Base-by-base conservation (phyloP, 2,113 vertebrate species). In the Sterrhoptilus dennistouni region DNA sequence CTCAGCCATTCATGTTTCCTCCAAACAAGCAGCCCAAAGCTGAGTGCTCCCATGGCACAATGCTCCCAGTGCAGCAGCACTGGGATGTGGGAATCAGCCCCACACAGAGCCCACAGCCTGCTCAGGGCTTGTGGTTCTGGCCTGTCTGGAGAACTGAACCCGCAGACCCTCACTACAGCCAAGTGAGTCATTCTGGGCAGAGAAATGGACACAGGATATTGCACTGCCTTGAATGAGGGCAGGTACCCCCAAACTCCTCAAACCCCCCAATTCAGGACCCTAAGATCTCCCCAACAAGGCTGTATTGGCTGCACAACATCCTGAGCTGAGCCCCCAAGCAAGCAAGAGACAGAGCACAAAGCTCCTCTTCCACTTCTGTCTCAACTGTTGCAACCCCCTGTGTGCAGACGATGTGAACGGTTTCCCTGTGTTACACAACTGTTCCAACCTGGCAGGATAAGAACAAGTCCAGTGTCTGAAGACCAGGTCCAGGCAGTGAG, bases 341-440 rank as follows among this genome's bases (percentile, higher is more conserved):
- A 42, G 36, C n/a, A 53, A 65, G 28, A 23, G 38, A 15, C 40
- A 44, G 65, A 47, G 47, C 71, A 40, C 42, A 57, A 63, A 76
- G 42, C 13, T 87, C 35, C n/a, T 59, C 29, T 68, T 24, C 42
- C 23, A 7, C 17, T 65, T 47, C 24, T 69, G 10, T 33, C 50
- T 33, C 21, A 47, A 6, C 36, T 1, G 0, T 52, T 75, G 38
- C 27, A 20, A 22, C 0, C 3, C 22, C 15, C 35, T 17, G 28
- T 14, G 25, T 50, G 44, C 40, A 64, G 31, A 12, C 0, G 0
- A 14, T 8, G 27, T 9, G 54, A 50, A 8, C 0, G 0, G 21
- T 42, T 78, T 28, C 35, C 18, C 9, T 33, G 56, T 4, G 33
- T 61, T 47, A 29, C 33, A 38, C 50, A 61, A 21, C 40, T 38